These are phyloP conservation scores for Odontocerum albicorne DNA, from an alignment of 2,888 invertebrate species.

Conservation along the genomic window DNA sequence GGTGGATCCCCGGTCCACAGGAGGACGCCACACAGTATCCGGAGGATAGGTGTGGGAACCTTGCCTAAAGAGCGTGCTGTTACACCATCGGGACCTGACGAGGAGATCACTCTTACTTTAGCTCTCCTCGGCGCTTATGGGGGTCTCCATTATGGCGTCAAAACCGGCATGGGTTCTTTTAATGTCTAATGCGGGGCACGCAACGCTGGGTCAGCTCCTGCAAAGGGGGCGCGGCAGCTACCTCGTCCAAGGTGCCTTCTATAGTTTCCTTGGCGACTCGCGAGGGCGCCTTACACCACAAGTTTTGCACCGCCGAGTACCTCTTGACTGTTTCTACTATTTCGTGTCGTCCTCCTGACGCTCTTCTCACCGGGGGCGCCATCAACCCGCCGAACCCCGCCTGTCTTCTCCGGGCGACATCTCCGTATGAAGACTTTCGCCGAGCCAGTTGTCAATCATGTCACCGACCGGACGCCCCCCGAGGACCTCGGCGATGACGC, in stretches of 20 bases:
- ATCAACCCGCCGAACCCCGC: neutral
- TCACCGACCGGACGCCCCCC: too few relatives aligned
- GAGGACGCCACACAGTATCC: neutral
- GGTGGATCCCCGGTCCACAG: neutral
- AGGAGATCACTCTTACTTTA: neutral
- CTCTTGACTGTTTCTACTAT: too few relatives aligned
- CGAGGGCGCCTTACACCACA: neutral
- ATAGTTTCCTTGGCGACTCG: neutral
- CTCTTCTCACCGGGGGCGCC: neutral
- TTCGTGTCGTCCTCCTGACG: neutral
- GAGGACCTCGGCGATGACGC: too few relatives aligned
- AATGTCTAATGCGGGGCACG: too few relatives aligned
- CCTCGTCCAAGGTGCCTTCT: neutral
- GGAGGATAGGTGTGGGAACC: neutral
- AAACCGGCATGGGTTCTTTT: too few relatives aligned
- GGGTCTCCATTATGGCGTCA: too few relatives aligned
- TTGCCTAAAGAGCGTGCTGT: neutral
- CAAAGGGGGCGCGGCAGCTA: too few relatives aligned
- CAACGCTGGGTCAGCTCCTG: too few relatives aligned
- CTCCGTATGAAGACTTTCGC: too few relatives aligned
- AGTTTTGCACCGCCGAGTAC: neutral
- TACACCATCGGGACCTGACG: constrained; percentile 1
- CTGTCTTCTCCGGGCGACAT: too few relatives aligned
- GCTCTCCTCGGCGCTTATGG: neutral
- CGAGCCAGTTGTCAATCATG: too few relatives aligned